Conservation (phyloP, 2,888 invertebrate genomes). For the Heliconius ethilla region DNA sequence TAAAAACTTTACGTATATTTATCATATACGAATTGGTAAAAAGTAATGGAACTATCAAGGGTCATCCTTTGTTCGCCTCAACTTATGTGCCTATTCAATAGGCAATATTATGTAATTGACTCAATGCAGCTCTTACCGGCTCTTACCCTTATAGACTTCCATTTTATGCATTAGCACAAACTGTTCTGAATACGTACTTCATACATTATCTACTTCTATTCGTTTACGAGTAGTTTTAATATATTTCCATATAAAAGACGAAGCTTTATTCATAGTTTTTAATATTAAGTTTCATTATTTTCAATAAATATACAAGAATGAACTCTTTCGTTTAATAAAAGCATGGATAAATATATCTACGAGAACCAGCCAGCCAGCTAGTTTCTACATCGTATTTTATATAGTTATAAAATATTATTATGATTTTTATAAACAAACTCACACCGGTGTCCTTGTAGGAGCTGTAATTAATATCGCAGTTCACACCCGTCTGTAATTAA, state of each 20-base stretch:
- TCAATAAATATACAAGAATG: neutral
- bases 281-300: neutral
- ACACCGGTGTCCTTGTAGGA: conserved; percentile 5
- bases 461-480: conserved; percentile 21
- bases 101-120: conserved; percentile 3
- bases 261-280: neutral
- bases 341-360: neutral
- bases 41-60: neutral
- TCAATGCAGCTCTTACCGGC: conserved; percentile 6
- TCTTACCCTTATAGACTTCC: neutral
- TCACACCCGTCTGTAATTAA: conserved; percentile 28
- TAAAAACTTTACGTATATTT: neutral
- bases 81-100: conserved; percentile 2
- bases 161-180: conserved; percentile 1
- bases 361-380: neutral
- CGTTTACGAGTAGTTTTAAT: neutral
- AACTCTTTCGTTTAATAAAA: neutral
- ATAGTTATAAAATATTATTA: neutral
- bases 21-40: neutral
- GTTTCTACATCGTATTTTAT: neutral
- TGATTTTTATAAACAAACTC: neutral
- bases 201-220: neutral
- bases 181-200: conserved; percentile 7
- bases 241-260: neutral
- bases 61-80: conserved; percentile 1